These are phyloP conservation scores for Larimichthys polyactis DNA, from an alignment of 2,113 vertebrate genomes.

Conservation along the genomic window DNA sequence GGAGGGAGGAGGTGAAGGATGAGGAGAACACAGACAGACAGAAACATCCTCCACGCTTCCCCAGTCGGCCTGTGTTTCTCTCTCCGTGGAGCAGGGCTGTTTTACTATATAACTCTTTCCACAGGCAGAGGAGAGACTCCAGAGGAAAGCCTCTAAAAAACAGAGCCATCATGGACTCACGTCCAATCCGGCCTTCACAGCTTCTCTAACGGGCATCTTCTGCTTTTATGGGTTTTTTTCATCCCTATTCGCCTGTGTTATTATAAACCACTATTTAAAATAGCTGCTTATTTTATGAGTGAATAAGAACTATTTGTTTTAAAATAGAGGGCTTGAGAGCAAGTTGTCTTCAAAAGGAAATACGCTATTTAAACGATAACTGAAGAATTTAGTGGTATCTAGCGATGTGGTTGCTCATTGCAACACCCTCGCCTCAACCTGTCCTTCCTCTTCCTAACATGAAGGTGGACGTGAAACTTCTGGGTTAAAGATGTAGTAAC, in stretches of 20 bases:
- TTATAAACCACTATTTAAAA: too few relatives aligned
- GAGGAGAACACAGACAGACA: slow-evolving; percentile 57
- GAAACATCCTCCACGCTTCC: slow-evolving; percentile 58
- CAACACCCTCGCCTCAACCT: too few relatives aligned
- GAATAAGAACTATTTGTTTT: too few relatives aligned
- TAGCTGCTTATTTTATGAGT: neutral
- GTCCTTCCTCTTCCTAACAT: too few relatives aligned
- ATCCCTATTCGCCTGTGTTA: too few relatives aligned
- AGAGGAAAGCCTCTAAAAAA: slow-evolving; percentile 52
- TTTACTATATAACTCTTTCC: slow-evolving; percentile 58
- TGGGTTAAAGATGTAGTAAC: too few relatives aligned
- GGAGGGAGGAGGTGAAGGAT: slow-evolving; percentile 28
- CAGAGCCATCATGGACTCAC: slow-evolving; percentile 57
- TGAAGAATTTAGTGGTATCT: too few relatives aligned
- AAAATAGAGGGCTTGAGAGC: too few relatives aligned
- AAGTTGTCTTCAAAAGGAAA: too few relatives aligned
- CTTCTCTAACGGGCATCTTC: neutral
- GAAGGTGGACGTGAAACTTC: too few relatives aligned
- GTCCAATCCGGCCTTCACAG: slow-evolving; percentile 25
- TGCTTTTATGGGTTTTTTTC: neutral
- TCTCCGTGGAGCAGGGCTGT: slow-evolving; percentile 39
- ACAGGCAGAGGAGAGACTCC: slow-evolving; percentile 39
- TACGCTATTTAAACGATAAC: too few relatives aligned
- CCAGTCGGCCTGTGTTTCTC: slow-evolving; percentile 30
- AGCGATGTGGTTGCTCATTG: too few relatives aligned